Conservation (phyloP, 2,797 vertebrate genomes). For the Hydrophis major region DNA sequence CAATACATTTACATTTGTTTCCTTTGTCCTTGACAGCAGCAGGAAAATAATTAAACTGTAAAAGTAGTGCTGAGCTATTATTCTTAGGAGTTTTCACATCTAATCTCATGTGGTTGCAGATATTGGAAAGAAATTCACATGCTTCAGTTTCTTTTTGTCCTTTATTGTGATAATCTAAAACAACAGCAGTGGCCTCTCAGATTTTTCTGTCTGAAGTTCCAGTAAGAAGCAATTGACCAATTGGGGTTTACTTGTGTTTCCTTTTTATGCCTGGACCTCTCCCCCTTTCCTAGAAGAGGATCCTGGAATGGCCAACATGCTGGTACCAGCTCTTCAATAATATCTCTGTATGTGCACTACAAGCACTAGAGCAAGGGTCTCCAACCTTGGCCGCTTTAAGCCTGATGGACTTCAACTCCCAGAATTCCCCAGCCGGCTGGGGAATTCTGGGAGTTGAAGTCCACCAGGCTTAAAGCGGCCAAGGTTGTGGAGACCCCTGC, state of each 20-base stretch:
- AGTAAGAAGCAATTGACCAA: not conserved
- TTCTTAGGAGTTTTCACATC: not conserved
- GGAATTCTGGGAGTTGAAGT: too few species aligned
- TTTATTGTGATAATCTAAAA: not conserved
- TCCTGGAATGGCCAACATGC: not conserved
- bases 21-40: conserved; percentile 1
- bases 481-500: too few species aligned
- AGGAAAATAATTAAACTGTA: not conserved
- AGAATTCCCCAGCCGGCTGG: too few species aligned
- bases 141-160: not conserved
- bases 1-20: conserved; percentile 29
- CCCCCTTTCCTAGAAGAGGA: not conserved
- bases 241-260: not conserved
- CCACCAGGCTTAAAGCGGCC: too few species aligned
- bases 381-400: too few species aligned
- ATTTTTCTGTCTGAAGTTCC: not conserved
- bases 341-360: too few species aligned
- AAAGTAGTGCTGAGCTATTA: not conserved
- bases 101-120: not conserved
- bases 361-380: too few species aligned
- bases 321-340: not conserved
- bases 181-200: not conserved
- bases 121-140: not conserved
- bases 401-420: too few species aligned
- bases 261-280: not conserved